Percentiles rank a stretch among this genome's conserved stretches.
phyloP scores from a whole-genome alignment of 1,140 invertebrate species.

The Drosophila orena region DNA sequence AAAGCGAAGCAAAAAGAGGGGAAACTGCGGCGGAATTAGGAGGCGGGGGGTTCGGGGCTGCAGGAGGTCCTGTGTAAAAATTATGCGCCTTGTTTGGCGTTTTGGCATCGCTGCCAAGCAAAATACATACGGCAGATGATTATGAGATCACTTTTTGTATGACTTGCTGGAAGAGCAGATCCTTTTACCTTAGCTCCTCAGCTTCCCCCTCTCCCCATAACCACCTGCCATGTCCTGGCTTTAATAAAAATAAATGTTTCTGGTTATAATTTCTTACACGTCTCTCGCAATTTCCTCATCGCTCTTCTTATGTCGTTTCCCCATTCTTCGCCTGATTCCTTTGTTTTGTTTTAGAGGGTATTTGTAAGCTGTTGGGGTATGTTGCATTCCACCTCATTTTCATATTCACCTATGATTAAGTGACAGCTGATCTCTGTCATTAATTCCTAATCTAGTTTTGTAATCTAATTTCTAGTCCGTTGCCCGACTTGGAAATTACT shows the following conservation, averaged over 20 bases:
- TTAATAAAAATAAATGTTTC: constrained; percentile 83
- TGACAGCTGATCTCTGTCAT: not conserved
- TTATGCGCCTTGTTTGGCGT: constrained; percentile 71
- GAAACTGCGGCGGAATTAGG: not conserved
- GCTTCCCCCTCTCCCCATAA: not conserved
- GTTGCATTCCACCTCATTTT: too few relatives aligned
- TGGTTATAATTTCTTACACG: constrained; percentile 77
- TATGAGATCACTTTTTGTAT: constrained; percentile 79
- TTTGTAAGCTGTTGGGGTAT: not conserved
- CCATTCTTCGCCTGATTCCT: constrained; percentile 1
- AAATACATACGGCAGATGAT: constrained; percentile 71
- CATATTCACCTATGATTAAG: not conserved
- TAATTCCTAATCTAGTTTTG: too few relatives aligned
- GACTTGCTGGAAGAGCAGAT: constrained; percentile 59
- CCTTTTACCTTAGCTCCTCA: not conserved
- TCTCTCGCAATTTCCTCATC: constrained; percentile 67
- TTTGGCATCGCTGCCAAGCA: constrained; percentile 65
- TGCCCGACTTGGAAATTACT: too few relatives aligned
- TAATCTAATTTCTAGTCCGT: too few relatives aligned
- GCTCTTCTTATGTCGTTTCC: constrained; percentile 1
- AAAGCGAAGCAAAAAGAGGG: constrained; percentile 15
- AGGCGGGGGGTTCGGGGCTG: not conserved
- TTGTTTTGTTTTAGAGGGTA: constrained; percentile 44
- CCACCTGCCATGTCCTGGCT: constrained; percentile 46
- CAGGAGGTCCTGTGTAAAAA: constrained; percentile 59